These are phyloP conservation scores for Suncus etruscus DNA, from an alignment of 2,113 vertebrate species.

Conservation along the genomic window DNA sequence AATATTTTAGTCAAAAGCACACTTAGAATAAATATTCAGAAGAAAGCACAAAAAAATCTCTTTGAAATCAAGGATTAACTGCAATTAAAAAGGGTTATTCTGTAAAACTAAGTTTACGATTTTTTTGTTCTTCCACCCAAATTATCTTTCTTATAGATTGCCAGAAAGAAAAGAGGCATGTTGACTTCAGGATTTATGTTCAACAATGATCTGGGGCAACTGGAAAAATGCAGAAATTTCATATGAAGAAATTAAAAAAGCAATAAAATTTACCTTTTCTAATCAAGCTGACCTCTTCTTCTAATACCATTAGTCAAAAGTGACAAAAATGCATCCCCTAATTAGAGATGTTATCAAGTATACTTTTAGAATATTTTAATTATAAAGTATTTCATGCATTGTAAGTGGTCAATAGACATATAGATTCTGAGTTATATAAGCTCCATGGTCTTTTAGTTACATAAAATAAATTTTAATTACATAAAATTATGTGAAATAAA, in stretches of 20 bases:
- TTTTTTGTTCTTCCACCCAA: conserved; percentile 39
- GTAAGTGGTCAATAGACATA: not conserved
- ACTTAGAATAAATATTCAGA: conserved; percentile 38
- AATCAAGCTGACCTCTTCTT: not conserved
- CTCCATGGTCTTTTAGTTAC: conserved; percentile 18
- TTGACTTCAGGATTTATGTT: not conserved
- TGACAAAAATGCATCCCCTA: not conserved
- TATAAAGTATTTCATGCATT: conserved; percentile 42
- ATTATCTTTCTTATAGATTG: conserved; percentile 24
- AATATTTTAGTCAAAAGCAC: not conserved
- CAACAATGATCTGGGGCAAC: conserved; percentile 37
- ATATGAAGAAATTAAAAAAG: conserved; percentile 48
- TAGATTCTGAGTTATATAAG: conserved; percentile 10
- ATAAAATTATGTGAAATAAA: not conserved
- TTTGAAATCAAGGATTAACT: conserved; percentile 52
- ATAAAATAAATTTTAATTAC: not conserved
- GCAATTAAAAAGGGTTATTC: conserved; percentile 37
- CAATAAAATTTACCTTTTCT: conserved; percentile 39
- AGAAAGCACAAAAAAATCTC: conserved; percentile 33
- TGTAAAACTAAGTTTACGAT: not conserved
- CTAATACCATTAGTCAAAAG: not conserved
- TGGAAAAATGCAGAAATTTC: not conserved
- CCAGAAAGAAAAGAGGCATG: not conserved
- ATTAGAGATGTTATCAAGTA: not conserved
- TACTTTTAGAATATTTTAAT: not conserved